A percentile compares a stretch with the other conserved stretches of the same genome.
Evolutionary conservation across 2,113 vertebrate species (phyloP).

Genomic region (Barbus barbus): DNA sequence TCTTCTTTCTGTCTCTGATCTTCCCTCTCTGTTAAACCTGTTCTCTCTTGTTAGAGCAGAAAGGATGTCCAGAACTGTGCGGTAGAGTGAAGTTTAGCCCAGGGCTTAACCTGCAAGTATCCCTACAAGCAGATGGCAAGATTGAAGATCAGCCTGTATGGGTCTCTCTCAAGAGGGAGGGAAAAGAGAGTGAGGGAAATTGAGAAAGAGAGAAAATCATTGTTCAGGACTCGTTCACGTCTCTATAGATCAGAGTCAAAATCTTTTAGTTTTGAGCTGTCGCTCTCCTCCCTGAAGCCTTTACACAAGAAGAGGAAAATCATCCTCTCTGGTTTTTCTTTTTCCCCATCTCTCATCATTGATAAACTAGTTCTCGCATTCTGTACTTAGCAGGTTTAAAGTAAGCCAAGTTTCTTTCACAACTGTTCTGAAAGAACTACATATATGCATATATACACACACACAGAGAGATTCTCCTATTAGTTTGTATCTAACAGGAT

Average conservation of each 20-base stretch:
- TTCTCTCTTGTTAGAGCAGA: constrained; percentile 6
- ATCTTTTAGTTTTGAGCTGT: constrained; percentile 26
- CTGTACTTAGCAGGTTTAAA: neutral
- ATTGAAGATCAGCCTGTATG: constrained; percentile 23
- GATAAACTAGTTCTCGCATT: neutral
- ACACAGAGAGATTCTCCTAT: neutral
- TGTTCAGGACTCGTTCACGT: constrained; percentile 8
- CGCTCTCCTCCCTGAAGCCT: neutral
- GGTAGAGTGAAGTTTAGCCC: constrained; percentile 21
- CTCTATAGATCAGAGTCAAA: constrained; percentile 28
- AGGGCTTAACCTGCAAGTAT: constrained; percentile 29
- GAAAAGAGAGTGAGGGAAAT: constrained; percentile 7
- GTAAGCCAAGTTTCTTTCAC: constrained; percentile 20
- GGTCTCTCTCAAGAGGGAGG: constrained; percentile 21
- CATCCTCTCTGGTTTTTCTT: neutral
- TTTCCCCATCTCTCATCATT: constrained; percentile 20
- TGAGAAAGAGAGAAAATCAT: constrained; percentile 13
- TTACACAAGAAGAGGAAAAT: neutral
- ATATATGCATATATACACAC: neutral
- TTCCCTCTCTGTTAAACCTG: constrained; percentile 28
- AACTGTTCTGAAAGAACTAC: neutral
- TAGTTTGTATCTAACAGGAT: neutral
- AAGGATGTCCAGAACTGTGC: constrained; percentile 12
- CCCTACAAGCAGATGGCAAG: constrained; percentile 23
- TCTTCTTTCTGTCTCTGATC: constrained; percentile 5